A percentile compares a stretch with the other conserved stretches of the same genome.
phyloP scores from a whole-genome alignment of 1,140 invertebrate species.

The Tetragonula clypearis region DNA sequence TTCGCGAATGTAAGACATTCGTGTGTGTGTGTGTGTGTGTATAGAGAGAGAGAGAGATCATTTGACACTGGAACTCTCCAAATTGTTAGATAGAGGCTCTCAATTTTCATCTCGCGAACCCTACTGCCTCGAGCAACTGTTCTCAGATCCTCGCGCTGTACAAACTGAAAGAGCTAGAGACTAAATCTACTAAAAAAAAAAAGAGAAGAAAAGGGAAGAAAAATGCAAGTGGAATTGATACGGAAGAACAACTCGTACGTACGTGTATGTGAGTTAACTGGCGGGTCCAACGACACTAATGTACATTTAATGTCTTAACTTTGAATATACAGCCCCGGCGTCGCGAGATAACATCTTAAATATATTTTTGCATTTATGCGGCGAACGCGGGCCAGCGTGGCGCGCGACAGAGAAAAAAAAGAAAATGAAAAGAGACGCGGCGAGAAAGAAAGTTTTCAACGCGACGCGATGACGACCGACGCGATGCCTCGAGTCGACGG shows the following conservation, averaged over 20 bases:
- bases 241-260: background rate
- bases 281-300: slow-evolving; percentile 69
- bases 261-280: slow-evolving; percentile 29
- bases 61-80: too few species aligned
- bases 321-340: slow-evolving; percentile 71
- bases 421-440: background rate
- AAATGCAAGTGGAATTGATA: background rate
- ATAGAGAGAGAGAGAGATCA: too few species aligned
- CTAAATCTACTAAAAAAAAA: background rate
- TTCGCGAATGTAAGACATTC: background rate
- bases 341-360: slow-evolving; percentile 77
- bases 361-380: slow-evolving; percentile 75
- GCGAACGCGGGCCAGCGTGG: slow-evolving; percentile 31
- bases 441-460: slow-evolving; percentile 60
- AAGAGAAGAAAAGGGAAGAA: background rate
- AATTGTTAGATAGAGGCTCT: too few species aligned
- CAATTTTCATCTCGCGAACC: too few species aligned
- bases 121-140: too few species aligned
- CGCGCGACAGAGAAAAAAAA: too few species aligned
- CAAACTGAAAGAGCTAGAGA: background rate
- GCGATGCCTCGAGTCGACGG: background rate
- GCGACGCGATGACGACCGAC: slow-evolving; percentile 18
- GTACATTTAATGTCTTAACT: slow-evolving; percentile 81
- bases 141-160: too few species aligned
- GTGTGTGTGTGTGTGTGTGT: too few species aligned